These are phyloP conservation scores for Mesochorus sp. DNA, from an alignment of 2,888 invertebrate genomes.

Conservation along the genomic window DNA sequence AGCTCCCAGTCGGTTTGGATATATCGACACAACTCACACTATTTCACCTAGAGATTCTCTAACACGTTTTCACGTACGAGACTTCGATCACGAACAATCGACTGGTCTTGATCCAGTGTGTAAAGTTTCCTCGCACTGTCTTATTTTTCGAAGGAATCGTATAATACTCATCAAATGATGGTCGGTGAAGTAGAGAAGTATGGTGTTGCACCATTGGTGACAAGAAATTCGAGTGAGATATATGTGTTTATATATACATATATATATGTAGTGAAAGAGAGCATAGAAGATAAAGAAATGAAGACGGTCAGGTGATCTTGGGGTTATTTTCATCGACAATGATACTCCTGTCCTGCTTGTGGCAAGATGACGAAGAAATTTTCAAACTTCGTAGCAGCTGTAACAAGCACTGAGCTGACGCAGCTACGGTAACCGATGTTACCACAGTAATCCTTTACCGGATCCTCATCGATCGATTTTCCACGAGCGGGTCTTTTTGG, in stretches of 20 bases:
- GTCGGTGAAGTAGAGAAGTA: conserved; percentile 4
- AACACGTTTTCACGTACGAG: conserved; percentile 50
- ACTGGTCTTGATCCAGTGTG: conserved; percentile 27
- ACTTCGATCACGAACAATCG: conserved; percentile 65
- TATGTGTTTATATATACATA: no score
- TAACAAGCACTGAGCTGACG: conserved; percentile 30
- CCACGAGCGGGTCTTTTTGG: conserved; percentile 39
- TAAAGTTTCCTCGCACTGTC: neutral
- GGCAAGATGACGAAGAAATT: conserved; percentile 28
- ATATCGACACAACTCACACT: conserved; percentile 2
- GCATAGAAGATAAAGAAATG: no score
- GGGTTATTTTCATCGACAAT: conserved; percentile 43
- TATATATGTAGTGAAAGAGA: neutral
- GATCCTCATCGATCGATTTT: conserved; percentile 52
- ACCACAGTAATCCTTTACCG: conserved; percentile 39
- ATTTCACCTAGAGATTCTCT: conserved; percentile 28
- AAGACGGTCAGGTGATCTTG: no score
- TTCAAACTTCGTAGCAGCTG: neutral
- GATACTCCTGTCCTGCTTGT: conserved; percentile 33
- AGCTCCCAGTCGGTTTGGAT: conserved; percentile 1
- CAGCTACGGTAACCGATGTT: conserved; percentile 15
- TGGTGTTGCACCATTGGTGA: neutral
- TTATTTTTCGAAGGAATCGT: neutral
- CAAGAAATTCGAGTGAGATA: neutral
- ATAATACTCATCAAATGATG: conserved; percentile 30